phyloP scores from a whole-genome alignment of 2,797 vertebrate genomes.

The Sphaeramia orbicularis region DNA sequence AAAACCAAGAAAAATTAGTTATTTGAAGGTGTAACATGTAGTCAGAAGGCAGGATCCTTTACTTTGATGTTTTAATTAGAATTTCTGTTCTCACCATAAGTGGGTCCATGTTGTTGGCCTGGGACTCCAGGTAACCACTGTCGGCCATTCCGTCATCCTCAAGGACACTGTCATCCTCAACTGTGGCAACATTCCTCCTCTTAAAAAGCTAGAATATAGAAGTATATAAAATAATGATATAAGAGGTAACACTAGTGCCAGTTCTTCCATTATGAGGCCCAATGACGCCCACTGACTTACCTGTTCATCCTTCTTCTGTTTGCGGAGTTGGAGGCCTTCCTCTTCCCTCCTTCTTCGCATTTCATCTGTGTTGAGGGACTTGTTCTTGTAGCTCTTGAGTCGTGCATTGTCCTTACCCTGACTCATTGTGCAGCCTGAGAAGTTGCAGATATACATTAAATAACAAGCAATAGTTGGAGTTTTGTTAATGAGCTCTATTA shows the following conservation, averaged over 20 bases:
- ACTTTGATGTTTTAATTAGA: too few relatives aligned
- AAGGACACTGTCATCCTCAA: conserved; percentile 88
- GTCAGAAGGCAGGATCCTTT: background rate
- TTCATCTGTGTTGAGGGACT: conserved; percentile 97
- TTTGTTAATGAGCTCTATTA: too few relatives aligned
- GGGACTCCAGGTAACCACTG: conserved; percentile 95
- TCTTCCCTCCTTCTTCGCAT: conserved; percentile 98
- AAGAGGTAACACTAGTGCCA: background rate
- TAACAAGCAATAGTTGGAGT: too few relatives aligned
- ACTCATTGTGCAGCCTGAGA: conserved; percentile 91
- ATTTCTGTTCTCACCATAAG: conserved; percentile 83
- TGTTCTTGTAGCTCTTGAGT: conserved; percentile 99
- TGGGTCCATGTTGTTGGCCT: conserved; percentile 97
- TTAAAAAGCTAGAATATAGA: conserved; percentile 90
- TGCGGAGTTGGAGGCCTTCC: conserved; percentile 96
- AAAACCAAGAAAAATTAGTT: conserved; percentile 10
- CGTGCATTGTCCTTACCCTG: conserved; percentile 97
- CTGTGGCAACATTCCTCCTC: conserved; percentile 96
- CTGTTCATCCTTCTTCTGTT: conserved; percentile 98
- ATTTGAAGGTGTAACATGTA: rapidly evolving
- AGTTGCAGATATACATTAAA: conserved; percentile 2
- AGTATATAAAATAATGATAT: background rate
- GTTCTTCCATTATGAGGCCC: background rate
- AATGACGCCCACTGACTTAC: conserved; percentile 64
- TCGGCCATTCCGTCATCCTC: conserved; percentile 98